These are phyloP conservation scores for Hypanus sabinus DNA, from an alignment of 2,113 vertebrate genomes.

Conservation along the genomic window DNA sequence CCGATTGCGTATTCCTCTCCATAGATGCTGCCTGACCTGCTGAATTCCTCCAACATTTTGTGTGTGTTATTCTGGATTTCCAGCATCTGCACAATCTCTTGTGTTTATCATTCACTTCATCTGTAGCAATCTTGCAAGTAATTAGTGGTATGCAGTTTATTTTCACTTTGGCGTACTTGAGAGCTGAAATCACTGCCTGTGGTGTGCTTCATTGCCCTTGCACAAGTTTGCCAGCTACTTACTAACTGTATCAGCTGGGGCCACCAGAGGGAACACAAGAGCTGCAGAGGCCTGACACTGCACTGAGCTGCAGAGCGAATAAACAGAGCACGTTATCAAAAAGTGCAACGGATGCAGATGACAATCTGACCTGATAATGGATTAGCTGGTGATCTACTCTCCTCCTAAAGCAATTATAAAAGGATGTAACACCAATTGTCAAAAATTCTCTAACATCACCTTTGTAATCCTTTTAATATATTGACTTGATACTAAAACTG, in stretches of 20 bases:
- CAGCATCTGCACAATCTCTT: no score
- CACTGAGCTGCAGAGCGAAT: not conserved
- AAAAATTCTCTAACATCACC: not conserved
- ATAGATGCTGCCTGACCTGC: no score
- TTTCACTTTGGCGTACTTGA: not conserved
- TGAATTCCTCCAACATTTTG: no score
- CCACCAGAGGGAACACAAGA: not conserved
- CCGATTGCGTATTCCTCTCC: no score
- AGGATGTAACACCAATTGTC: not conserved
- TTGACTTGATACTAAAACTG: not conserved
- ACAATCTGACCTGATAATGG: not conserved
- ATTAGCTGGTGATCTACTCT: not conserved
- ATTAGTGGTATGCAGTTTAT: not conserved
- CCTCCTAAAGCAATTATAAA: not conserved
- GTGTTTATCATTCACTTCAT: no score
- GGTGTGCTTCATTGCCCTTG: not conserved
- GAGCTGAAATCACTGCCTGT: not conserved
- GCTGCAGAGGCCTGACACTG: not conserved
- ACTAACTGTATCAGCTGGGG: not conserved
- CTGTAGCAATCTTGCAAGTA: not conserved
- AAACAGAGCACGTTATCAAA: not conserved
- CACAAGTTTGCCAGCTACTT: not conserved
- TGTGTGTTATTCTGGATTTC: no score
- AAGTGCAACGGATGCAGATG: not conserved
- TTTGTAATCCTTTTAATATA: slow-evolving; percentile 7